Base-by-base conservation (phyloP, 1,140 invertebrate species). In the Epicauta chinensis region DNA sequence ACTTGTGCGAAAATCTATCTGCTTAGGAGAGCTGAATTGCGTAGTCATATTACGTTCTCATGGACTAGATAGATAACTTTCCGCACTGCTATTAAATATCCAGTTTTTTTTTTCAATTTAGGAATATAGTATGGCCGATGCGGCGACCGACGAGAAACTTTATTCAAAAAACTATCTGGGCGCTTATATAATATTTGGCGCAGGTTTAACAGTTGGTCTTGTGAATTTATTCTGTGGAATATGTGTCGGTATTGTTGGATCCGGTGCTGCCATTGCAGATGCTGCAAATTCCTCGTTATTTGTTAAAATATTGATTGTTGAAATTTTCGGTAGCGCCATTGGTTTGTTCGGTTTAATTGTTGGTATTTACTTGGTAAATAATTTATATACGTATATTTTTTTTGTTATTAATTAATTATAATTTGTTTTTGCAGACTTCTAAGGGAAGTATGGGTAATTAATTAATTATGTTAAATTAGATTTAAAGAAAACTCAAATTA, bases 251-350 rank as follows among this genome's bases (percentile, higher is more conserved):
- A 83, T 93, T 60, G 90, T 94, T 48, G 91, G 82, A 11, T 92
- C 89, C 50, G 90, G 90, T 51, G 91, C 91, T 43, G 91, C 91
- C 12, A 74, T 94, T 16, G 83, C 91, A 35, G 91, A 95, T 77
- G 91, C 91, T 50, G 89, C 90, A 3, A 91, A 93, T 73, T 77
- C 86, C 2, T 75, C 81, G 6, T 77, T 94, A n/a, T 95, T 95
- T 69, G 90, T 95, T 2, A 92, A 93, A 71, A 90, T 95, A 68
- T 77, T 95, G 12, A 92, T 95, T 65, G 82, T 95, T 37, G 91
- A 95, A 76, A 95, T 95, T 69, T 95, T 95, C 71, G 91, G 88
- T 11, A 90, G 85, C 72, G 91, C 91, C 53, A 93, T 95, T 73
- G 91, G 91, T 59, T 75, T 95, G 0, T 95, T 95, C 78, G 91